Evolutionary conservation across 2,797 vertebrate species (phyloP).

Genomic region (Acipenser ruthenus): DNA sequence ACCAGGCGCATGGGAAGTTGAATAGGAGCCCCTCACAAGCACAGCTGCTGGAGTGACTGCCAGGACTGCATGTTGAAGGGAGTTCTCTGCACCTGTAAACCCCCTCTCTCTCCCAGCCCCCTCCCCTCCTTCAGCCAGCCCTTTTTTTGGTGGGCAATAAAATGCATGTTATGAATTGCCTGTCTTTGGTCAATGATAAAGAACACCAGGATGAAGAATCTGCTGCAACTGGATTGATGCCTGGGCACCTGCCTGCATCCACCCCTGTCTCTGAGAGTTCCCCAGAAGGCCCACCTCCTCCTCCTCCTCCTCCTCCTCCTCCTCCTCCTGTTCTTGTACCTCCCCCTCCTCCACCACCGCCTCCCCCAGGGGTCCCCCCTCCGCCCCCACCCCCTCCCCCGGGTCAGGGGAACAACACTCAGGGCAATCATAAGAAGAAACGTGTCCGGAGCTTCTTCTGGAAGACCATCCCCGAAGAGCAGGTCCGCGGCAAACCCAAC

Average conservation of each 20-base stretch:
- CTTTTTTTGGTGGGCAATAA: conserved; percentile 36
- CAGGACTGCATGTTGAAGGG: conserved; percentile 33
- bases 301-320: conserved; percentile 29
- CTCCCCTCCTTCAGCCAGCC: conserved; percentile 18
- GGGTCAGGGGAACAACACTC: conserved; percentile 37
- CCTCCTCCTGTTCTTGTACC: no score
- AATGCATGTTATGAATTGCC: conserved; percentile 88
- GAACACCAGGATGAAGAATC: conserved; percentile 67
- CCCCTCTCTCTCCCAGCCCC: background rate
- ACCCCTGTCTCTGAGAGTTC: conserved; percentile 28
- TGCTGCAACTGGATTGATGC: conserved; percentile 53
- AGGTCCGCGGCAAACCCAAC: conserved; percentile 87
- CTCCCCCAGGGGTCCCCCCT: no score
- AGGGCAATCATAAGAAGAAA: conserved; percentile 72
- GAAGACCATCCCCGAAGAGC: conserved; percentile 96
- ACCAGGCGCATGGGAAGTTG: conserved; percentile 26
- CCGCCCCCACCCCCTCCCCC: conserved; percentile 31
- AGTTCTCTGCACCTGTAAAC: conserved; percentile 27
- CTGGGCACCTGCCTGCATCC: conserved; percentile 42
- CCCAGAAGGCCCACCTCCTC: conserved; percentile 19
- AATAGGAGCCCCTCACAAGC: conserved; percentile 30
- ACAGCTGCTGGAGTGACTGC: conserved; percentile 31
- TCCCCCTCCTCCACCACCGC: no score
- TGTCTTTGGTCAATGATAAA: conserved; percentile 71
- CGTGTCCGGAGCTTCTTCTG: conserved; percentile 92